A percentile compares a stretch with the other conserved stretches of the same genome.
Conservation (phyloP, 2,888 invertebrate genomes). For the Autographa gamma region DNA sequence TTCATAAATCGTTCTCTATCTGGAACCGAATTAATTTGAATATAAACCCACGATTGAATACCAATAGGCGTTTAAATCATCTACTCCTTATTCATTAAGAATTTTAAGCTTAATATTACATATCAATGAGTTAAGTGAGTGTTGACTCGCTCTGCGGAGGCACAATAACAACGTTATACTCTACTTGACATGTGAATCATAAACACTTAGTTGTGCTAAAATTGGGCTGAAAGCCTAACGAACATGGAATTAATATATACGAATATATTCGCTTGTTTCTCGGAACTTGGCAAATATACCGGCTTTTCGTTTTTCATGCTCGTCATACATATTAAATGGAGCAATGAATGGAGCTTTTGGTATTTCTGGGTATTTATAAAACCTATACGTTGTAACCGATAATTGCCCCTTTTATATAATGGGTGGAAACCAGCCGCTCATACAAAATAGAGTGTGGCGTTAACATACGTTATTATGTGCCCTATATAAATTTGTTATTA, state of each 20-base stretch:
- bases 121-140: background rate
- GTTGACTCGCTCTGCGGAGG: background rate
- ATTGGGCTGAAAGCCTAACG: background rate
- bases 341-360: background rate
- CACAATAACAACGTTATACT: background rate
- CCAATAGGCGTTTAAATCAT: background rate
- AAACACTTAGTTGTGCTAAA: slow-evolving; percentile 1
- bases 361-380: background rate
- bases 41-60: background rate
- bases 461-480: too few species aligned
- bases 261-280: background rate
- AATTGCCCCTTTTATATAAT: background rate
- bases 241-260: background rate
- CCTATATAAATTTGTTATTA: too few species aligned
- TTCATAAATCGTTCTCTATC: background rate
- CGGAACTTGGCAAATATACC: background rate
- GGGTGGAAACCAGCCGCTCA: background rate
- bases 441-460: background rate
- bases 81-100: background rate
- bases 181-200: slow-evolving; percentile 2
- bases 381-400: background rate
- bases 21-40: background rate
- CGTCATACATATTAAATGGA: background rate
- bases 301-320: background rate
- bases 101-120: background rate